Evolutionary conservation across 2,888 invertebrate species (phyloP).

Genomic region (Hypomecis punctinalis): DNA sequence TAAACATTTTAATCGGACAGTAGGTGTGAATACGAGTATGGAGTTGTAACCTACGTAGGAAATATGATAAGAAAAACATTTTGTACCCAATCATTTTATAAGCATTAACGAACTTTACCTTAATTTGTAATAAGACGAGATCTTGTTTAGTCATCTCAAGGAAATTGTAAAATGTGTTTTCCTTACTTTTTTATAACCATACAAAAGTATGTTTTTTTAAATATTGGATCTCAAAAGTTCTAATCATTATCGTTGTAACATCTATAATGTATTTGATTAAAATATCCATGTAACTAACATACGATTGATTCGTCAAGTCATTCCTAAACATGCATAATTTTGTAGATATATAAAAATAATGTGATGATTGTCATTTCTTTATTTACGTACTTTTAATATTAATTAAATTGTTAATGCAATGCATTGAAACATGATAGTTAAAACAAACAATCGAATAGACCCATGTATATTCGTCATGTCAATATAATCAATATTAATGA

Average conservation of each 20-base stretch:
- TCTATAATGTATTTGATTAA: no score
- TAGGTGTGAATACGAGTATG: constrained; percentile 40
- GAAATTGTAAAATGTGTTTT: background rate
- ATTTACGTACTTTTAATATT: background rate
- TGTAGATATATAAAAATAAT: background rate
- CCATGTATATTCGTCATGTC: constrained; percentile 18
- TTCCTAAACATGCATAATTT: background rate
- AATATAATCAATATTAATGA: constrained; percentile 15
- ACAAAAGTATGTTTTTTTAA: no score
- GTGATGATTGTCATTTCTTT: background rate
- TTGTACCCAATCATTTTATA: constrained; percentile 25
- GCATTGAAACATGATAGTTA: background rate
- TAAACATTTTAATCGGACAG: constrained; percentile 58
- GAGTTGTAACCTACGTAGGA: constrained; percentile 29
- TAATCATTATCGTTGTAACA: no score
- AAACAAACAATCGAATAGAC: background rate
- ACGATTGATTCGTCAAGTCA: no score
- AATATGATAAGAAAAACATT: constrained; percentile 30
- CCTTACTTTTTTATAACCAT: no score
- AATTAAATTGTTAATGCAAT: background rate
- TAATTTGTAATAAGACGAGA: background rate
- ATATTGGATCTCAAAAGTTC: no score
- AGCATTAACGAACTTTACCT: constrained; percentile 3
- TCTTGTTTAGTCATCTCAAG: background rate
- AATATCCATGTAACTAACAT: no score